A percentile compares a stretch with the other conserved stretches of the same genome.
phyloP scores from a whole-genome alignment of 2,888 invertebrate species.

The Acrobasis repandana region DNA sequence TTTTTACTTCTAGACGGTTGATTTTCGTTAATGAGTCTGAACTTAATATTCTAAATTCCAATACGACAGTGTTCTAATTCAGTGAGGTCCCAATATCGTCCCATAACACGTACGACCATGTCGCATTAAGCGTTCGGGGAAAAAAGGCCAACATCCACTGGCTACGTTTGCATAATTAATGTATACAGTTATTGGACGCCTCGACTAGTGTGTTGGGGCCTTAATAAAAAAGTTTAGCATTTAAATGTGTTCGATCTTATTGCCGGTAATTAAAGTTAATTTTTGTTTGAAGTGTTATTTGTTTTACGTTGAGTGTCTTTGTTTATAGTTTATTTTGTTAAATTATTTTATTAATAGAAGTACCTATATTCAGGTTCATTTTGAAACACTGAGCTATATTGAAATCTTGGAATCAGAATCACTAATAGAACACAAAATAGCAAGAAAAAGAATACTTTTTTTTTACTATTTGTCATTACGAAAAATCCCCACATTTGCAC shows the following conservation, averaged over 20 bases:
- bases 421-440: too few species aligned
- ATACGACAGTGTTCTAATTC: slow-evolving; percentile 31
- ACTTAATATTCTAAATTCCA: slow-evolving; percentile 24
- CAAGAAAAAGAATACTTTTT: too few species aligned
- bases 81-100: slow-evolving; percentile 40
- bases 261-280: slow-evolving; percentile 16
- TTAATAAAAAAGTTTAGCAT: slow-evolving; percentile 35
- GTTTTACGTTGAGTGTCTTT: background rate
- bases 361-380: too few species aligned
- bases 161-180: slow-evolving; percentile 70
- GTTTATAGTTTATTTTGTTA: background rate
- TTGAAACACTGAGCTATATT: too few species aligned
- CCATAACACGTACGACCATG: slow-evolving; percentile 55
- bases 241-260: slow-evolving; percentile 22
- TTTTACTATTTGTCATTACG: too few species aligned
- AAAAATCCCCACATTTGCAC: too few species aligned
- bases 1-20: too few species aligned
- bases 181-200: slow-evolving; percentile 54
- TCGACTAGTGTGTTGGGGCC: slow-evolving; percentile 41
- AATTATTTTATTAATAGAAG: background rate
- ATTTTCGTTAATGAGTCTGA: slow-evolving; percentile 15
- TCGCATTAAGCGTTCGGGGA: slow-evolving; percentile 52
- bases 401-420: too few species aligned
- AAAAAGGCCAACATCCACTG: slow-evolving; percentile 51
- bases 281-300: slow-evolving; percentile 8